phyloP scores from a whole-genome alignment of 1,140 invertebrate species.

The Aphis craccivora region DNA sequence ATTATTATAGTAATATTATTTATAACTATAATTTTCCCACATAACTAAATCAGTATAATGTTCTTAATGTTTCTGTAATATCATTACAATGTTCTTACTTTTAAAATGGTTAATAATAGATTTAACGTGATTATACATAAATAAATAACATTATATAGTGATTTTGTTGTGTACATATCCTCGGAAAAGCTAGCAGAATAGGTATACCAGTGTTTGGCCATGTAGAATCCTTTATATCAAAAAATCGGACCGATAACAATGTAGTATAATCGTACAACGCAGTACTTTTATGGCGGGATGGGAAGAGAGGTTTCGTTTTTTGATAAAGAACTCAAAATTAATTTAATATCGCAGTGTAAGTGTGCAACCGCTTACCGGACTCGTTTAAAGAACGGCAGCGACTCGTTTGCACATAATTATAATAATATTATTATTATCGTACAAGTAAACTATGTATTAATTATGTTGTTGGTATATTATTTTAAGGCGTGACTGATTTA shows the following conservation, averaged over 20 bases:
- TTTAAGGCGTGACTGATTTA: too few species aligned
- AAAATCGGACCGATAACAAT: neutral
- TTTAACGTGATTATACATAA: neutral
- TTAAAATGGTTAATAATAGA: neutral
- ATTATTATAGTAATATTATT: neutral
- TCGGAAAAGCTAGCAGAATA: neutral
- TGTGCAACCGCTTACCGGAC: neutral
- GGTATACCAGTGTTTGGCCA: neutral
- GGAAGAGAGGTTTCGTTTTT: neutral
- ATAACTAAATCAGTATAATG: neutral
- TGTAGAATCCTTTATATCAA: neutral
- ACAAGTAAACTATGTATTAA: neutral
- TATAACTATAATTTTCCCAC: neutral
- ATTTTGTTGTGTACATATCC: neutral
- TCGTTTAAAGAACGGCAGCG: neutral
- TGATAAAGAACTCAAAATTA: neutral
- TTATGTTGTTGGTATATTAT: neutral
- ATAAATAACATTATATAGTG: neutral
- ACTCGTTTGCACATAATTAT: neutral
- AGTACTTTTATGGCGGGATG: too few species aligned
- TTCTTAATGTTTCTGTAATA: too few species aligned
- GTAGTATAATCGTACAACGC: neutral
- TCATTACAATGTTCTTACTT: neutral
- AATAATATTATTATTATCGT: neutral
- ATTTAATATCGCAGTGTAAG: neutral